A percentile compares a stretch with the other conserved stretches of the same genome.
phyloP scores from a whole-genome alignment of 2,888 invertebrate genomes.

The Elmis aenea region DNA sequence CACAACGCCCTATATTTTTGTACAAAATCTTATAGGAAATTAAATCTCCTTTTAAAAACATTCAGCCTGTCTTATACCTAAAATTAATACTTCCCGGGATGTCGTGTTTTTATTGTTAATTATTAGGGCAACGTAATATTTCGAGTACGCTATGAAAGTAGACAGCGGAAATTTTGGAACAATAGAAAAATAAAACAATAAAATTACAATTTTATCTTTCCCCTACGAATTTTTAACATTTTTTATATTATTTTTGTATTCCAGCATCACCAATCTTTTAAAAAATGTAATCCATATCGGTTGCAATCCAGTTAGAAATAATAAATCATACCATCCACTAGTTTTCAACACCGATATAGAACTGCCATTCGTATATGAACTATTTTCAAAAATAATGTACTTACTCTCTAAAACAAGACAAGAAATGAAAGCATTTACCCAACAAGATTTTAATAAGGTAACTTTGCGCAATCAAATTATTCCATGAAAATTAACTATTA shows the following conservation, averaged over 20 bases:
- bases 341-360: constrained; percentile 36
- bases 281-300: constrained; percentile 39
- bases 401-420: constrained; percentile 40
- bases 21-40: too few species aligned
- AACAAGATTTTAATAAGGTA: constrained; percentile 41
- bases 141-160: too few species aligned
- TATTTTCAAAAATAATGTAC: constrained; percentile 43
- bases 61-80: too few species aligned
- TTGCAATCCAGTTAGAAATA: constrained; percentile 29
- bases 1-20: too few species aligned
- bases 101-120: too few species aligned
- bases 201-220: too few species aligned
- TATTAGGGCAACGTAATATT: too few species aligned
- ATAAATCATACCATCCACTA: constrained; percentile 38
- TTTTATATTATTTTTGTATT: constrained; percentile 15
- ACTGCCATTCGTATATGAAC: constrained; percentile 38
- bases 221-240: too few species aligned
- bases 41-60: too few species aligned
- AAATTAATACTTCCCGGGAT: too few species aligned
- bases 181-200: too few species aligned
- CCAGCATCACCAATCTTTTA: constrained; percentile 37
- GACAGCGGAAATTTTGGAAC: too few species aligned
- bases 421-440: constrained; percentile 42
- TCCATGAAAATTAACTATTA: neutral
- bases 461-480: constrained; percentile 1